Conservation (phyloP, 2,888 invertebrate species). For the Ditula angustiorana region DNA sequence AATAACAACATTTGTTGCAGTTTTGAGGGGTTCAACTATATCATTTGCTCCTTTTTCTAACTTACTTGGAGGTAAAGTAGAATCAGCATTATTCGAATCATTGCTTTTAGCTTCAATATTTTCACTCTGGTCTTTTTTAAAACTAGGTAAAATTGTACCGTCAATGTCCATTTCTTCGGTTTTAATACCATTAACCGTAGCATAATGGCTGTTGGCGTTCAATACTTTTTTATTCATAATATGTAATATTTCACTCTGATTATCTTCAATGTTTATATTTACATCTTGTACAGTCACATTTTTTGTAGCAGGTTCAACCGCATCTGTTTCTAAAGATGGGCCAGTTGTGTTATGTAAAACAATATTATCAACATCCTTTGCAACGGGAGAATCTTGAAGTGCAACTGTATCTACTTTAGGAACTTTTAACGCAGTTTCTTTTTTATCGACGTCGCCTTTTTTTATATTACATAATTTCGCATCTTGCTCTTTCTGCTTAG, state of each 20-base stretch:
- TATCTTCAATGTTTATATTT: neutral
- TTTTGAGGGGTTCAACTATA: neutral
- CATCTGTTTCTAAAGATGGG: neutral
- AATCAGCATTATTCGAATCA: neutral
- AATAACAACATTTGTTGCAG: slow-evolving; percentile 22
- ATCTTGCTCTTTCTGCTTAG: neutral
- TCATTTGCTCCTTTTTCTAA: neutral
- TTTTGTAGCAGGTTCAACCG: neutral
- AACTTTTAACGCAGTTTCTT: neutral
- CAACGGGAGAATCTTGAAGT: neutral
- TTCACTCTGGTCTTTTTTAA: neutral
- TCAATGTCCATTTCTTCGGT: slow-evolving; percentile 3
- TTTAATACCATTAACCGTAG: neutral
- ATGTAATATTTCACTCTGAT: neutral
- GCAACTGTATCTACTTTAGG: neutral
- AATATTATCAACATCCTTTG: neutral
- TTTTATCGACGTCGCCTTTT: neutral
- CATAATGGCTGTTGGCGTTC: neutral
- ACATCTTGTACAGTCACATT: neutral
- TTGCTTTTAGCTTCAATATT: neutral
- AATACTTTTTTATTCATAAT: neutral
- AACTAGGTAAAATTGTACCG: neutral
- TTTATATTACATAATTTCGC: neutral
- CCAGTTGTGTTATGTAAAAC: too few species aligned
- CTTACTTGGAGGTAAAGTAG: neutral